Base-by-base conservation (phyloP, 2,113 vertebrate species). In the Accipiter cooperii region DNA sequence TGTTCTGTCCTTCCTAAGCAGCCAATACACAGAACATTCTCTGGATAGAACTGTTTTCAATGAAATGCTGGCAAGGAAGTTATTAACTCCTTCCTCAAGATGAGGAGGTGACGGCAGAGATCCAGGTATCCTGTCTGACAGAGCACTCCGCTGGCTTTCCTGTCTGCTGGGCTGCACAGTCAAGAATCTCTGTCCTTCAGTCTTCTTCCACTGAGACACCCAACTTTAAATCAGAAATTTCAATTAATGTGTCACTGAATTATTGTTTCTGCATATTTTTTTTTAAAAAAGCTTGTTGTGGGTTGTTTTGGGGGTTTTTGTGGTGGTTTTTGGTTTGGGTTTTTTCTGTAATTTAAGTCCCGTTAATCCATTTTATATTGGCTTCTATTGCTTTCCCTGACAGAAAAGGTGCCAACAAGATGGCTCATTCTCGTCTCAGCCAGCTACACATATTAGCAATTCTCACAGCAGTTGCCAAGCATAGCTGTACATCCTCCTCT, bases 361-460 rank as follows among this genome's bases (percentile, higher is more conserved):
- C 80, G 66, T 89, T 97, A 97, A 96, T 97, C 96, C 88, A 73
- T 75, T 68, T 92, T 89, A 79, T 95, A 94, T 92, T 94, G 92
- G 96, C 90, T 94, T 92, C 68, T 57, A 36, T 61, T 69, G 49
- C 84, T 68, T 96, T 91, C 49, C 85, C 71, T 96, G 94, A 96
- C 66, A 93, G 87, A 97, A 94, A 93, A 95, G 93, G 74, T 97
- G 94, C 87, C 93, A 96, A 94, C 83, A 96, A 66, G 38, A 96
- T 81, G 44, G 84, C 87, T 97, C 71, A 63, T 93, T 95, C 94
- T 82, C 6, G 5, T 83, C 84, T 78, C 94, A 96, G 96, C 94
- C 88, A 95, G 96, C 88, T 95, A 84, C 95, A 91, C 94, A 94
- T 95, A 98, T 96, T 96, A 96, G 84, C 90, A 96, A 93, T 95